Evolutionary conservation across 2,797 vertebrate genomes (phyloP).

Genomic region (Tolypeutes matacus): DNA sequence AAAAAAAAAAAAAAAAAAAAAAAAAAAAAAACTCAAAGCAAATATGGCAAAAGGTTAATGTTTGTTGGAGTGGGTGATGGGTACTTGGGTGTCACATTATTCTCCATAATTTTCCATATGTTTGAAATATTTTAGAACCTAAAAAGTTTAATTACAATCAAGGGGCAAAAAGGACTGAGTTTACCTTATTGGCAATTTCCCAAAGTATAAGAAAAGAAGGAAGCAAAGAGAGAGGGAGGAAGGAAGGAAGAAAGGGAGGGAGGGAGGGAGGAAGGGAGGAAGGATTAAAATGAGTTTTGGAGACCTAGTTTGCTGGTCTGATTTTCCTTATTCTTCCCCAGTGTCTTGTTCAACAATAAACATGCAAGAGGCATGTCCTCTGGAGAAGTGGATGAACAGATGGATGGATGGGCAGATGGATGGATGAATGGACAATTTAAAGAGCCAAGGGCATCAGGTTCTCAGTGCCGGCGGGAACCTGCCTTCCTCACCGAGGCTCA

Average conservation of each 20-base stretch:
- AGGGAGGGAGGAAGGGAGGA: not conserved
- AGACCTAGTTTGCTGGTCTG: not conserved
- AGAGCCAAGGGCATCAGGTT: not conserved
- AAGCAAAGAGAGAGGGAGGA: not conserved
- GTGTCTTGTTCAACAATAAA: not conserved
- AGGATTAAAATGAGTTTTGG: not conserved
- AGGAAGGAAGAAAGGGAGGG: not conserved
- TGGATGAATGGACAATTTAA: not conserved
- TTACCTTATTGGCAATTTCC: not conserved
- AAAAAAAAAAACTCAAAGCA: conserved; percentile 24
- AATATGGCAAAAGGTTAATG: conserved; percentile 21
- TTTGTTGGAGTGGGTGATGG: not conserved
- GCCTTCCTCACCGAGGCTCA: not conserved
- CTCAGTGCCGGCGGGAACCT: not conserved
- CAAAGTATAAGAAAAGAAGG: not conserved
- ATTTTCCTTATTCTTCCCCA: conserved; percentile 5
- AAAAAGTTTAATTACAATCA: not conserved
- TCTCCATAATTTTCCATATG: not conserved
- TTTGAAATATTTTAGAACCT: conserved; percentile 36
- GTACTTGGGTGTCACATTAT: not conserved
- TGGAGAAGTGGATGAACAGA: not conserved
- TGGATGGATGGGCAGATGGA: not conserved
- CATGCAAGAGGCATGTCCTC: not conserved
- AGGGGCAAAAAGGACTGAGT: not conserved
- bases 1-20: conserved; percentile 25